Base-by-base conservation (phyloP, 2,888 invertebrate species). In the Mermis nigrescens region DNA sequence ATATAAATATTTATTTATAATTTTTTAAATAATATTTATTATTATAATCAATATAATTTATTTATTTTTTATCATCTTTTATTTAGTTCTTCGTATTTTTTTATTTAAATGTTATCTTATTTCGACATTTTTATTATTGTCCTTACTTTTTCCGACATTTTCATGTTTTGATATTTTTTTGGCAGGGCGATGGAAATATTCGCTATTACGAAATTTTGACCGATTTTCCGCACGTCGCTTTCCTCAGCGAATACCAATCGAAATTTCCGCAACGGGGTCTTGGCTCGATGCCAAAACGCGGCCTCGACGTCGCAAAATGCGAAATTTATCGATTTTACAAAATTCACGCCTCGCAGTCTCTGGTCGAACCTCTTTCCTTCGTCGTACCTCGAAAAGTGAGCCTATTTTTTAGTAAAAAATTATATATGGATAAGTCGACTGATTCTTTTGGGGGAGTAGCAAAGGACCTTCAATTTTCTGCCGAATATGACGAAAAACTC, bases 351-450 rank as follows among this genome's bases (percentile, higher is more conserved):
- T 72, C 72, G 29, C 74, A 74, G 63, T 69, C 70, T 54, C 62
- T 91, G 57, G 90, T 91, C 75, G 94, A 94, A 80, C 86, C 84
- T 64, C 81, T 90, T 61, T 88, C 91, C n/a, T 91, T 95, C 90
- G 92, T 92, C 59, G 94, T 94, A 60, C 94, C 94, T 28, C 81
- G 94, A 73, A 92, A 92, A 79, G 82, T 82, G 70, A 19, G 58
- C 27, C 56, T 48, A 27, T n/a, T n/a, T n/a, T n/a, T n/a, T n/a
- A n/a, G n/a, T n/a, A n/a, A n/a, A n/a, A n/a, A n/a, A n/a, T n/a
- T n/a, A n/a, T n/a, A n/a, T n/a, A n/a, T n/a, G n/a, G n/a, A n/a
- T n/a, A n/a, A n/a, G 24, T 3, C 26, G 38, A 7, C 38, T 19
- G 38, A 12, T 38, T 38, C 38, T 38, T 19, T 38, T 38, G 38